Base-by-base conservation (phyloP, 2,888 invertebrate species). In the Cheilosia urbana region DNA sequence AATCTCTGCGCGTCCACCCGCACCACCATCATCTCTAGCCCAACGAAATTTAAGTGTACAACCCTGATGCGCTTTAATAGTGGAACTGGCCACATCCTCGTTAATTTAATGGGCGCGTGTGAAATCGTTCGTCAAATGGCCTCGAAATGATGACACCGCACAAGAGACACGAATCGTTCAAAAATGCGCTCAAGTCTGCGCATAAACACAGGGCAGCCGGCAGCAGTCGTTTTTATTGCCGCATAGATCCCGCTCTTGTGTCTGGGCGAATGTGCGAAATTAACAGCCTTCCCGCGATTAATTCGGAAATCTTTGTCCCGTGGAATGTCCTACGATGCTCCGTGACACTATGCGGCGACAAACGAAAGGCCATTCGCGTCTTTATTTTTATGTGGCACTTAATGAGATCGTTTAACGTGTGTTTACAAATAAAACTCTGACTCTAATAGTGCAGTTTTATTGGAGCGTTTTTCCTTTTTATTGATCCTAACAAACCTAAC, bases 391-490 rank as follows among this genome's bases (percentile, higher is more conserved):
- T 77, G 71, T 40, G 72, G 24, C 72, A 85, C 72, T 85, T 77
- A 85, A 81, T 80, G 76, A 57, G 71, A 55, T 62, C 72, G 75
- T 77, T 85, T 80, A 76, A 85, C 72, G 85, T 81, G 85, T 85
- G 85, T 85, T 85, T 85, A 85, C 85, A 85, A 85, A 85, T 85
- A 81, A 85, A 85, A 85, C 77, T 27, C 17, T 3, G 80, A 71
- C 65, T 80, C 80, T 72, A 85, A 85, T 66, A 76, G 76, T 66
- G 40, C 42, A 21, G 47, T 76, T 85, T 85, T 84, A 84, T 80
- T 75, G 76, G 17, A 58, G 79, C 30, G 19, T 55, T 80, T 85
- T 76, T 69, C 76, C 24, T 62, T 57, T 85, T 85, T 81, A 81
- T 85, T 85, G 66, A 58, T 80, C 65, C 81, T 83, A 66, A 73